Evolutionary conservation across 2,888 invertebrate species (phyloP).

Genomic region (Machimus atricapillus): DNA sequence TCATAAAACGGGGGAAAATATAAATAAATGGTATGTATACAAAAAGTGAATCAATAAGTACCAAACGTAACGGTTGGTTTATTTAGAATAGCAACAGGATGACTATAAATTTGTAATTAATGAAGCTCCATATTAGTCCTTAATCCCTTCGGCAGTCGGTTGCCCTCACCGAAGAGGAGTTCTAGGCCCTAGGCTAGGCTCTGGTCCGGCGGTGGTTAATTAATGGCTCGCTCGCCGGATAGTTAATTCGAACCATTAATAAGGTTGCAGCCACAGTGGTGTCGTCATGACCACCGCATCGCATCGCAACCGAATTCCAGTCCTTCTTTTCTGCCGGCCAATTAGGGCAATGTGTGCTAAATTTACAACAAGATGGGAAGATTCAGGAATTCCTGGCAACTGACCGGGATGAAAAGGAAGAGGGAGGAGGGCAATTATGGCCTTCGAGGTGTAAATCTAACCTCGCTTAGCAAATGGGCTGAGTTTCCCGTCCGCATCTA

Average conservation of each 20-base stretch:
- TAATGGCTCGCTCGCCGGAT: slow-evolving; percentile 8
- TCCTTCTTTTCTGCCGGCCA: not conserved
- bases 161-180: not conserved
- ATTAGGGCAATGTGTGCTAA: not conserved
- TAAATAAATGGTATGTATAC: not conserved
- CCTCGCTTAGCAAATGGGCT: not conserved
- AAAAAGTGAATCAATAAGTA: not conserved
- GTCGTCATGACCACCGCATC: not conserved
- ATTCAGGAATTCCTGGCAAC: not conserved
- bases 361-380: not conserved
- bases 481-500: not conserved
- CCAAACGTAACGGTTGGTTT: not conserved
- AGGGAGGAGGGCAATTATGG: not conserved
- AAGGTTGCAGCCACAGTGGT: slow-evolving; percentile 4
- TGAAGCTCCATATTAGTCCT: slow-evolving; percentile 2
- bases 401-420: not conserved
- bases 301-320: not conserved
- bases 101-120: slow-evolving; percentile 4
- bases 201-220: not conserved
- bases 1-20: not conserved
- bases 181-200: not conserved
- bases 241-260: slow-evolving; percentile 23
- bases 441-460: slow-evolving; percentile 8
- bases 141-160: not conserved
- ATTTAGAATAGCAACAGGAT: not conserved